Evolutionary conservation across 2,113 vertebrate species (phyloP).

Genomic region (Irena cyanogastra): DNA sequence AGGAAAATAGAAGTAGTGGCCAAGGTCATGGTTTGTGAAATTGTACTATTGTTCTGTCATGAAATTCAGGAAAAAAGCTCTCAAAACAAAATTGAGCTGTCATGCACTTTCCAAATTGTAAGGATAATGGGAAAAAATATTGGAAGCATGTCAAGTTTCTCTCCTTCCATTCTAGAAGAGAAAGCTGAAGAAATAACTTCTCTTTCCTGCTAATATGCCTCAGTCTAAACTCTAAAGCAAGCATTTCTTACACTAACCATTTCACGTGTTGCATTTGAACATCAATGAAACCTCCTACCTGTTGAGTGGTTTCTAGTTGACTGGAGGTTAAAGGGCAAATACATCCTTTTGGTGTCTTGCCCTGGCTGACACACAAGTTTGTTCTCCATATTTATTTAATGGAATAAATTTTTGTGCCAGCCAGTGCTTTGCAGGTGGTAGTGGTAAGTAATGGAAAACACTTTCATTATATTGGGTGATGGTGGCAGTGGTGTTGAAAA

Average conservation of each 20-base stretch:
- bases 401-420: slow-evolving; percentile 75
- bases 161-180: slow-evolving; percentile 3
- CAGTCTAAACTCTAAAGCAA: slow-evolving; percentile 41
- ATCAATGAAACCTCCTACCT: slow-evolving; percentile 73
- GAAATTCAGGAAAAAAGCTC: background rate
- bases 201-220: slow-evolving; percentile 27
- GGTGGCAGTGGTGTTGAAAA: background rate
- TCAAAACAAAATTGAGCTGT: background rate
- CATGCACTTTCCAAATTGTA: background rate
- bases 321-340: slow-evolving; percentile 77
- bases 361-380: slow-evolving; percentile 74
- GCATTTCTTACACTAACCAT: slow-evolving; percentile 58
- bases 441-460: slow-evolving; percentile 65
- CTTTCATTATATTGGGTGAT: background rate
- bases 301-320: slow-evolving; percentile 69
- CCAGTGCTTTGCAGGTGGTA: slow-evolving; percentile 27
- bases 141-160: background rate
- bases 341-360: slow-evolving; percentile 77
- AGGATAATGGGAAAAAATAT: background rate
- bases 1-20: background rate
- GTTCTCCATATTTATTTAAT: slow-evolving; percentile 31
- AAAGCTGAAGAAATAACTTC: slow-evolving; percentile 6
- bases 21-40: background rate
- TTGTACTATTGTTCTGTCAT: background rate
- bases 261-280: slow-evolving; percentile 78